Evolutionary conservation across 2,113 vertebrate species (phyloP), one percentile per base, ranked within the genome.

Genomic region (Zosterops borbonicus): DNA sequence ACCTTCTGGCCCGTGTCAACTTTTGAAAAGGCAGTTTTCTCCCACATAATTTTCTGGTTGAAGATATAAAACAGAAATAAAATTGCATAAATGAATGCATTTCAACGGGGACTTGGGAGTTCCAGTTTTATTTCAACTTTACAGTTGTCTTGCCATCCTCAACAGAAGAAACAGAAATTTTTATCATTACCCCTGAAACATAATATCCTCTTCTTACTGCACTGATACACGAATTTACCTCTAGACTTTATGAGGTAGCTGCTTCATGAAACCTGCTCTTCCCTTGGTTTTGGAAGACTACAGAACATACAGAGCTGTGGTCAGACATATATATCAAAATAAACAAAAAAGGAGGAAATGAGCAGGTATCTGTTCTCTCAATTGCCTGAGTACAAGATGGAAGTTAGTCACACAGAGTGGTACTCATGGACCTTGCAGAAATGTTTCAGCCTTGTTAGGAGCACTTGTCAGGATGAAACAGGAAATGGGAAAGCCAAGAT

Each of bases 261-360:
- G 25, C 9, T 76, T 82, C 27, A 17, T 23, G n/a, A 60, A 18
- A 55, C 35, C 9, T 87, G 4, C 12, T 83, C 25, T 74, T 85
- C 22, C 4, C 9, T 41, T 77, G n/a, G 37, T 60, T 94, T 74
- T 86, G 35, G 46, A 80, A 60, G 10, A 65, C 24, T 8, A 24
- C 12, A 70, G 20, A 42, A 50, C 11, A 42, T 13, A 64, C 5
- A 65, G 18, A 80, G 5, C 6, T 28, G 17, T 42, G 9, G 10
- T 67, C n/a, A 79, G 31, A 50, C 3, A 85, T 15, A 64, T 1
- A 5, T 11, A 10, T 0, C 0, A 5, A 69, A 55, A 55, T 3
- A 39, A 41, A 19, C 22, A 35, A 35, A 15, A 46, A n/a, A 20
- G 6, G 4, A 79, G 20, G 11, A 23, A 75, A 68, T 46, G 15